Base-by-base conservation (phyloP, 2,888 invertebrate species). In the Tolmerus cingulatus region DNA sequence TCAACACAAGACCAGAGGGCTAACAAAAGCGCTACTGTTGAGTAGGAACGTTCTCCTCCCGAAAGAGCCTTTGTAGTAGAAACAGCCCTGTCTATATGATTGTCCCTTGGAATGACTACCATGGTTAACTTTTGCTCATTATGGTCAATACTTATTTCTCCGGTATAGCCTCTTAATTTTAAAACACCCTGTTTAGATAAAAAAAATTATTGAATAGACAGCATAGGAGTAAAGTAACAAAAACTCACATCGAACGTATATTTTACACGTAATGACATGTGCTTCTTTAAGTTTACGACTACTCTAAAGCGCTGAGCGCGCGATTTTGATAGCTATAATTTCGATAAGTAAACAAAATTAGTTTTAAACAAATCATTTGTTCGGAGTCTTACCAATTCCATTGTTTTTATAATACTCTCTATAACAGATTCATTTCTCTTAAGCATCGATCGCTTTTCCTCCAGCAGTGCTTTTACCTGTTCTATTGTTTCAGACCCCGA, bases 1-100 rank as follows among this genome's bases (percentile, higher is more conserved):
- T 97, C 96, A 90, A 97, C 96, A 89, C 96, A 96, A 88, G 97
- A 96, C 99, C 99, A 99, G 46, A 99, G 94, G 43, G 98, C 95
- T 93, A 98, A 95, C 89, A 99, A 95, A 92, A 99, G 97, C 51
- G 98, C 97, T 12, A 98, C 97, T 0, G 98, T 99, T n/a, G 98
- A 96, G 93, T 97, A 99, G 2, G 98, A 98, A 87, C 98, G 95
- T 93, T 99, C 99, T 5, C 99, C 99, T 57, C 99, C 99, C 0
- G 98, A 98, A 89, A 99, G 94, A 89, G 97, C 95, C 81, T 94
- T 93, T 0, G 96, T 94, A 88, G 93, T 94, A 16, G 93, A 94
- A 0, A 91, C 91, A 8, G 93, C 92, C 81, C 90, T 90, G 88
- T 93, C 92, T 1, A 92, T 90, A 79, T 90, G 92, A 40, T 93